Evolutionary conservation across 2,888 invertebrate genomes (phyloP).

Genomic region (Zygaena filipendulae): DNA sequence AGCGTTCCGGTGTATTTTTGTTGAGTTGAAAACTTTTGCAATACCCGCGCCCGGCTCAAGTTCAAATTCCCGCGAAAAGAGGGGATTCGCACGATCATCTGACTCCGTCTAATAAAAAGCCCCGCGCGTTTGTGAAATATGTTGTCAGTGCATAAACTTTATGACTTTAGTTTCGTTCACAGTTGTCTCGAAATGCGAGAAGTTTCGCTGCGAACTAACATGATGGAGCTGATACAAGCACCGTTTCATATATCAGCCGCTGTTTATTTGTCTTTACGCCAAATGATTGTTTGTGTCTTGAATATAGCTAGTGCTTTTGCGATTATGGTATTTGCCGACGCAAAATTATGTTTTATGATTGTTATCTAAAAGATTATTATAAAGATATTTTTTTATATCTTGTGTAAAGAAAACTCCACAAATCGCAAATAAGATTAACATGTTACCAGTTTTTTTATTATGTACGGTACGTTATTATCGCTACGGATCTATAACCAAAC

Average conservation of each 20-base stretch:
- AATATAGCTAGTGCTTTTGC: too few relatives aligned
- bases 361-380: too few relatives aligned
- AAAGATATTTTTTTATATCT: too few relatives aligned
- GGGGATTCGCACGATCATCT: slow-evolving; percentile 51
- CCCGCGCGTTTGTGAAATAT: slow-evolving; percentile 53
- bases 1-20: slow-evolving; percentile 65
- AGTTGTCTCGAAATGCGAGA: slow-evolving; percentile 37
- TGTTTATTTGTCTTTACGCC: too few relatives aligned
- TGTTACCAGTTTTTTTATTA: too few relatives aligned
- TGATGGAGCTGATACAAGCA: slow-evolving; percentile 33
- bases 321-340: too few relatives aligned
- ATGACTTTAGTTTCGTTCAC: slow-evolving; percentile 47
- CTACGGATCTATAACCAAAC: too few relatives aligned
- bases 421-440: too few relatives aligned
- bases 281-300: too few relatives aligned
- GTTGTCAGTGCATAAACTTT: slow-evolving; percentile 65
- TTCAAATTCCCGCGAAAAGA: slow-evolving; percentile 45
- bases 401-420: too few relatives aligned
- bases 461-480: too few relatives aligned
- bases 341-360: too few relatives aligned
- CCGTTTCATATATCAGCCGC: slow-evolving; percentile 27
- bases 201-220: slow-evolving; percentile 27
- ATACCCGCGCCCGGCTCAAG: slow-evolving; percentile 48
- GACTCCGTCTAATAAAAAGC: slow-evolving; percentile 56
- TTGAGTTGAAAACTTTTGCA: slow-evolving; percentile 64